Percentiles rank a stretch among this genome's conserved stretches.
Conservation (phyloP, 2,888 invertebrate species). For the Oscheius sp. region DNA sequence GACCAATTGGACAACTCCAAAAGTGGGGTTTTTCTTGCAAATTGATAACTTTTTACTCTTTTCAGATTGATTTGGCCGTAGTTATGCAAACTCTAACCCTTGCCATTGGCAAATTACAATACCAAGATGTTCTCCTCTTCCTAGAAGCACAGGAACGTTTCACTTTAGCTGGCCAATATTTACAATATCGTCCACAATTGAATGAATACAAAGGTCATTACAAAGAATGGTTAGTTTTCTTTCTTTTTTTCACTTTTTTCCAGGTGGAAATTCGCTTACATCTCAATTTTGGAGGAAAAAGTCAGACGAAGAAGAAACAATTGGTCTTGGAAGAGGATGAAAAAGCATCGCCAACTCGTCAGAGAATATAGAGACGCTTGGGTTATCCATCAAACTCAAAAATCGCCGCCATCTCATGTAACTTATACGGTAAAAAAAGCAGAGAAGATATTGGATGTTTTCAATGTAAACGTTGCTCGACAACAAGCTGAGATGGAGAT, state of each 20-base stretch:
- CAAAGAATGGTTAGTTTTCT: conserved; percentile 79
- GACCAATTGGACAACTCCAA: conserved; percentile 85
- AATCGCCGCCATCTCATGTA: conserved; percentile 64
- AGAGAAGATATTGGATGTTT: conserved; percentile 84
- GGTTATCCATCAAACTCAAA: conserved; percentile 72
- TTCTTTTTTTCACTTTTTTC: too few relatives aligned
- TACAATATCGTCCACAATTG: conserved; percentile 83
- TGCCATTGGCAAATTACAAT: conserved; percentile 77
- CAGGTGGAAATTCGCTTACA: conserved; percentile 93
- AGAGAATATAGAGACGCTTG: conserved; percentile 71
- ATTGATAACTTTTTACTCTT: not conserved
- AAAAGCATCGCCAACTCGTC: conserved; percentile 79
- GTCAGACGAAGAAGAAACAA: conserved; percentile 80
- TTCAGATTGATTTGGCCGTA: conserved; percentile 72
- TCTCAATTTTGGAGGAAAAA: conserved; percentile 83
- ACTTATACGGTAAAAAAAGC: conserved; percentile 74
- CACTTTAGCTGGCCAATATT: conserved; percentile 81
- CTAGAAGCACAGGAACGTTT: conserved; percentile 89
- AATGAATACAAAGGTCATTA: conserved; percentile 77
- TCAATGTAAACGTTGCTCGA: conserved; percentile 88
- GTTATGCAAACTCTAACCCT: conserved; percentile 74
- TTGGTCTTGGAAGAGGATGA: conserved; percentile 92
- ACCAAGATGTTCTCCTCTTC: conserved; percentile 86
- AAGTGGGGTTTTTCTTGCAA: conserved; percentile 74
- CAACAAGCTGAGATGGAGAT: conserved; percentile 90